A percentile compares a stretch with the other conserved stretches of the same genome.
phyloP scores from a whole-genome alignment of 2,113 vertebrate species.

The Lophochroa leadbeateri region DNA sequence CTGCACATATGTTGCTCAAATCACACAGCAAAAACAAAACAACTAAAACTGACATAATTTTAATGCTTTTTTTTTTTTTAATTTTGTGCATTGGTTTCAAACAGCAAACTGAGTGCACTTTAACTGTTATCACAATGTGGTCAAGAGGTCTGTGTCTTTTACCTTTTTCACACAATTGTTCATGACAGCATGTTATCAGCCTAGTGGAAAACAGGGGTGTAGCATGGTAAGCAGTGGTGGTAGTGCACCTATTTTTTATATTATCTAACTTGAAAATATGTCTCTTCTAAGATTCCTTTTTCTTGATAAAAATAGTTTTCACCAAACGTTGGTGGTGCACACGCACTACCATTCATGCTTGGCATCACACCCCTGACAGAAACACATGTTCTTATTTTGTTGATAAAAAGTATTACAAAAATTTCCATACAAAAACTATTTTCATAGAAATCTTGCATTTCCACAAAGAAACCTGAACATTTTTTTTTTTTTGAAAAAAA shows the following conservation, averaged over 20 bases:
- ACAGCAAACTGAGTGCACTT: constrained; percentile 96
- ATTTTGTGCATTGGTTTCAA: constrained; percentile 94
- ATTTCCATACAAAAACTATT: constrained; percentile 97
- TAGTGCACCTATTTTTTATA: constrained; percentile 83
- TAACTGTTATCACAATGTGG: constrained; percentile 92
- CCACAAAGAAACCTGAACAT: constrained; percentile 94
- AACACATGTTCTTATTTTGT: constrained; percentile 84
- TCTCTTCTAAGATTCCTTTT: constrained; percentile 92
- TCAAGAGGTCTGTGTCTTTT: constrained; percentile 91
- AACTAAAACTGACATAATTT: constrained; percentile 76
- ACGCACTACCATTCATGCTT: constrained; percentile 86
- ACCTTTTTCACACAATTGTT: constrained; percentile 91
- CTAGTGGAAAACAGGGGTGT: constrained; percentile 86
- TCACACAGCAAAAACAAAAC: constrained; percentile 66
- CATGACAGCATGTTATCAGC: constrained; percentile 86
- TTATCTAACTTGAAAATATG: constrained; percentile 96
- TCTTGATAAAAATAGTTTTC: constrained; percentile 98
- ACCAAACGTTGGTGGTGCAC: constrained; percentile 89
- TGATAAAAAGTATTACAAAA: constrained; percentile 99
- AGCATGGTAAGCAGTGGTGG: constrained; percentile 84
- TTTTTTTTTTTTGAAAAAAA: constrained; percentile 75
- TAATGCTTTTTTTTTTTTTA: constrained; percentile 74
- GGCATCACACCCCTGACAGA: constrained; percentile 80
- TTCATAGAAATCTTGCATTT: constrained; percentile 99
- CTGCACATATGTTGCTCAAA: constrained; percentile 12